Evolutionary conservation across 2,797 vertebrate species (phyloP), one percentile per base, ranked within the genome.

Genomic region (Pteropus rufus): DNA sequence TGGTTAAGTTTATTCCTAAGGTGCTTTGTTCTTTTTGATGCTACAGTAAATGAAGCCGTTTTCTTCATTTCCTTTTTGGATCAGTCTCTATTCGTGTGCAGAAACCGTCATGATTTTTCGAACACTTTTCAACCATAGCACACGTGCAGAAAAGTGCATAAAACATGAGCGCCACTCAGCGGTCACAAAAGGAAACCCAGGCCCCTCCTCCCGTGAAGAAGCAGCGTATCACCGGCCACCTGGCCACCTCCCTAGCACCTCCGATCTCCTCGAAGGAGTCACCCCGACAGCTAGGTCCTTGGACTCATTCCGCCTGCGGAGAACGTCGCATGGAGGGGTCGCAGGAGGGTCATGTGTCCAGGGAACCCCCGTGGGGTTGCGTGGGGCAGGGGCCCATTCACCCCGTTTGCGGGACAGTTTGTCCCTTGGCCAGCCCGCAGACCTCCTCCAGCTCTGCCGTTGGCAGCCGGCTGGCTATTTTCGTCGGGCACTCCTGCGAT

Each of bases 231-330:
- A 9, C 7, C 41, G 41, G 44, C 7, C 36, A 36, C 36, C 36
- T 36, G 36, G 12, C 49, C 26, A 18, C 70, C 31, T 26, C 69
- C 39, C 7, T 7, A 19, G 39, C 44, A 44, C 44, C 2, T 44
- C 44, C 10, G 44, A 11, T 11, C 44, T 44, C 44, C 10, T 11
- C 10, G 44, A 44, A 44, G 23, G 69, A 44, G 1, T 23, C 5
- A 0, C 7, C 6, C 69, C 16, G 69, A 44, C 23, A 7, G 26
- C 23, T 2, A 7, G 12, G 3, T 26, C 24, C 24, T 7, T 12
- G 7, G 11, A 24, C 8, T 12, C 2, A 23, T 24, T 70, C 69
- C 1, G 69, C 67, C 39, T 1, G 36, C 2, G 8, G 64, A 11
- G 67, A 24, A 15, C 23, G 3, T 7, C 23, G 26, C 67, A 3